These are phyloP conservation scores for Cisticola juncidis DNA, from an alignment of 2,113 vertebrate genomes.

Conservation along the genomic window DNA sequence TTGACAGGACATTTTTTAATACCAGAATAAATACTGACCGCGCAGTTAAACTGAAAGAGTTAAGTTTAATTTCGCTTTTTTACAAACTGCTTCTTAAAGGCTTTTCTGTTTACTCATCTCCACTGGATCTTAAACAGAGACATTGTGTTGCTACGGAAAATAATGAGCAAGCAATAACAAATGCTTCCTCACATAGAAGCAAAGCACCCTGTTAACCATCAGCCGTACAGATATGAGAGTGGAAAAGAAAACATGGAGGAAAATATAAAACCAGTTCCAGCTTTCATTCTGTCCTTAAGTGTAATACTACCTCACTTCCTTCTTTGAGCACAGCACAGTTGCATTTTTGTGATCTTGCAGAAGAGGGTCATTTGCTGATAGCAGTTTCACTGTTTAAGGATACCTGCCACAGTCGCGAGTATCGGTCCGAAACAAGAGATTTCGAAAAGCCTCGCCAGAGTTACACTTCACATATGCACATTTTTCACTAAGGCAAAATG, in stretches of 20 bases:
- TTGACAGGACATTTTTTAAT: background rate
- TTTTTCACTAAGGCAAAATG: background rate
- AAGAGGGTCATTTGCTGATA: background rate
- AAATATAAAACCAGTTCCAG: background rate
- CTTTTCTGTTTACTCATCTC: conserved; percentile 51
- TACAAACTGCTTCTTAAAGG: background rate
- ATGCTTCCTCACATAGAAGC: background rate
- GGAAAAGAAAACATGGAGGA: background rate
- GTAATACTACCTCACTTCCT: background rate
- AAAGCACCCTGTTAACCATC: conserved; percentile 37
- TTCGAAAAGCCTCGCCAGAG: background rate
- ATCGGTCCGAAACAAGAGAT: background rate
- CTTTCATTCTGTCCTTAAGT: background rate
- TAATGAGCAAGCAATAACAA: conserved; percentile 37
- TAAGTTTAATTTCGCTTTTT: conserved; percentile 11
- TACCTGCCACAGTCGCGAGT: background rate
- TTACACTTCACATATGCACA: background rate
- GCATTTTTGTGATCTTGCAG: background rate
- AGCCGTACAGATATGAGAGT: background rate
- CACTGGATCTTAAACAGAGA: conserved; percentile 51
- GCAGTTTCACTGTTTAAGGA: background rate
- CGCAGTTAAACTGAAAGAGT: background rate
- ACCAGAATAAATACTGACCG: background rate
- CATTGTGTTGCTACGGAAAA: conserved; percentile 50
- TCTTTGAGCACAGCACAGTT: background rate